These are phyloP conservation scores for Hirudo medicinalis DNA, from an alignment of 1,140 invertebrate genomes.

Conservation along the genomic window DNA sequence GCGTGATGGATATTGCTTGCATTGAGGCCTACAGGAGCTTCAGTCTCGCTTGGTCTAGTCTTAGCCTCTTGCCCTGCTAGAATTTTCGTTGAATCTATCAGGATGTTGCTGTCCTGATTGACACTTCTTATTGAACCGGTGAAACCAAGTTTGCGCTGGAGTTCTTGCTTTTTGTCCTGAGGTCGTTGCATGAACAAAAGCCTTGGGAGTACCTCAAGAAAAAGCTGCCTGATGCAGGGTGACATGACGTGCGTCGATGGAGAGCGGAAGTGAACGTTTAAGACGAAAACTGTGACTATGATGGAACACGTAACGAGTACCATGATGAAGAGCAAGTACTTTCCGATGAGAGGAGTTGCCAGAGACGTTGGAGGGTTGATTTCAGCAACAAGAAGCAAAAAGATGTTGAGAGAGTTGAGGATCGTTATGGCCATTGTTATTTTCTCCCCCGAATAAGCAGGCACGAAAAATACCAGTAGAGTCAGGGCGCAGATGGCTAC, in stretches of 20 bases:
- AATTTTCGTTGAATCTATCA: neutral
- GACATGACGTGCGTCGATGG: slow-evolving; percentile 40
- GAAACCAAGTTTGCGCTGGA: neutral
- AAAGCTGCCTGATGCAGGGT: slow-evolving; percentile 36
- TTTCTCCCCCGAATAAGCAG: slow-evolving; percentile 40
- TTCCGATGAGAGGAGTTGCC: slow-evolving; percentile 39
- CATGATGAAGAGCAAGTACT: slow-evolving; percentile 41
- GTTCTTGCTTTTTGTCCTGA: slow-evolving; percentile 5
- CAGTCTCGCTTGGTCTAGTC: neutral
- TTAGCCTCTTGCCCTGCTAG: neutral
- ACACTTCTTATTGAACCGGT: neutral
- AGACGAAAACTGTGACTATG: slow-evolving; percentile 37
- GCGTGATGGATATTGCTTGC: neutral
- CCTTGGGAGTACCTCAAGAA: slow-evolving; percentile 37
- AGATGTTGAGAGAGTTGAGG: slow-evolving; percentile 39
- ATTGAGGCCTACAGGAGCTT: neutral
- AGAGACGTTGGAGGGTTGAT: slow-evolving; percentile 41
- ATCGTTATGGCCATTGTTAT: slow-evolving; percentile 41
- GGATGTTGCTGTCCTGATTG: neutral
- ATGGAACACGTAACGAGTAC: slow-evolving; percentile 41
- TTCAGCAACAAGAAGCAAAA: slow-evolving; percentile 40
- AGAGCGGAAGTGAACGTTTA: slow-evolving; percentile 37
- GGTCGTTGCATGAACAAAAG: slow-evolving; percentile 38
- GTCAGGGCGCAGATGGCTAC: slow-evolving; percentile 42
- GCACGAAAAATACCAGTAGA: slow-evolving; percentile 41